These are phyloP conservation scores for Odontesthes bonariensis DNA, from an alignment of 2,113 vertebrate species.

Conservation along the genomic window DNA sequence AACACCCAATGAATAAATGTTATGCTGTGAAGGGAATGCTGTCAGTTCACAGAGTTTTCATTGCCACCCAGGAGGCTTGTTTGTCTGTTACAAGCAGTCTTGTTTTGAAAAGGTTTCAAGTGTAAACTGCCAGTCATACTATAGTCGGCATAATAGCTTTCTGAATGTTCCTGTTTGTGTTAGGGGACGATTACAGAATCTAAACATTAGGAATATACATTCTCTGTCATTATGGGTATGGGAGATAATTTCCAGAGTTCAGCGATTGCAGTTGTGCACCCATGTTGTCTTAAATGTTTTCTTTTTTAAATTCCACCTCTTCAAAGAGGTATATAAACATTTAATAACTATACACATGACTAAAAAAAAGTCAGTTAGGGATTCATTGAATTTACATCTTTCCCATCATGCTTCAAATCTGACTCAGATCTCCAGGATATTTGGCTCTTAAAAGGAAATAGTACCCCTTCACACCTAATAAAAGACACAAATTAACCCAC, in stretches of 20 bases:
- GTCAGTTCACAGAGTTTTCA: not conserved
- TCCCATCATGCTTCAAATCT: conserved; percentile 45
- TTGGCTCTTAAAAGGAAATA: conserved; percentile 64
- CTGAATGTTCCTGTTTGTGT: conserved; percentile 23
- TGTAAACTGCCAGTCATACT: conserved; percentile 26
- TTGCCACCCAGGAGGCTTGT: conserved; percentile 33
- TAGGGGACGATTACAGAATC: conserved; percentile 9
- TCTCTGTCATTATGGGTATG: conserved; percentile 50
- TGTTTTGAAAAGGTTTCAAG: conserved; percentile 12
- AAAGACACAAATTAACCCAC: conserved; percentile 52
- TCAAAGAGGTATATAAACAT: conserved; percentile 57
- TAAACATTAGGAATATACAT: conserved; percentile 26
- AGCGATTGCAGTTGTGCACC: conserved; percentile 33
- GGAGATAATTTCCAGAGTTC: conserved; percentile 16
- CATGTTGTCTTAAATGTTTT: conserved; percentile 5
- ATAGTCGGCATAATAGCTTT: conserved; percentile 23
- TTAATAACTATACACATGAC: conserved; percentile 44
- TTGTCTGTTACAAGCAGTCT: conserved; percentile 24
- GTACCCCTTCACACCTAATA: conserved; percentile 54
- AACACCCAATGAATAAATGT: conserved; percentile 13
- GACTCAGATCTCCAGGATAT: conserved; percentile 49
- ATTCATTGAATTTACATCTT: conserved; percentile 37
- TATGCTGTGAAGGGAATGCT: conserved; percentile 6
- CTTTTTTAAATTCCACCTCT: conserved; percentile 24
- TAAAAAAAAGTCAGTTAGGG: conserved; percentile 23